Conservation (phyloP, 2,888 invertebrate genomes). For the Sphaerophoria taeniata region DNA sequence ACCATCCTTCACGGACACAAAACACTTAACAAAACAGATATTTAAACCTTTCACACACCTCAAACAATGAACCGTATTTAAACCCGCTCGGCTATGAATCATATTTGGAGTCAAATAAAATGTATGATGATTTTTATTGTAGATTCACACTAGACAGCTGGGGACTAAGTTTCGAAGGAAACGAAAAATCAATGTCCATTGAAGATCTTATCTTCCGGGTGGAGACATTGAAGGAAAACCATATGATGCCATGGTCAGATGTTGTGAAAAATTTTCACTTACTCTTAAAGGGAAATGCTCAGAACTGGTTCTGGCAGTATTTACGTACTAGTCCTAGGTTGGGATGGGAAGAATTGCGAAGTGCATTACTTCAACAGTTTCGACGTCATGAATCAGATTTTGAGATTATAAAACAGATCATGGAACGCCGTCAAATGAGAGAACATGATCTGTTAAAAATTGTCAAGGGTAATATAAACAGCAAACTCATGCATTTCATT, state of each 20-base stretch:
- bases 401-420: not conserved
- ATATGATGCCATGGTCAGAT: not conserved
- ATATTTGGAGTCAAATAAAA: too few species aligned
- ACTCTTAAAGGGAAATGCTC: not conserved
- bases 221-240: not conserved
- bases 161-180: too few species aligned
- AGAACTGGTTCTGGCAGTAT: not conserved
- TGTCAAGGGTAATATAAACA: not conserved
- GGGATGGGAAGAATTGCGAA: not conserved
- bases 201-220: not conserved
- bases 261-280: not conserved
- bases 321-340: not conserved
- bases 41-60: too few species aligned
- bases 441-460: conserved; percentile 20
- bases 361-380: not conserved
- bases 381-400: not conserved
- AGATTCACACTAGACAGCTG: too few species aligned
- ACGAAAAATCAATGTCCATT: not conserved
- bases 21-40: too few species aligned
- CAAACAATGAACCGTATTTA: too few species aligned
- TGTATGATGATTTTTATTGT: too few species aligned
- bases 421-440: not conserved
- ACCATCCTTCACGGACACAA: too few species aligned
- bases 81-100: too few species aligned
- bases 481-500: not conserved